These are phyloP conservation scores for Anniella stebbinsi DNA, from an alignment of 2,797 vertebrate species.

Conservation along the genomic window DNA sequence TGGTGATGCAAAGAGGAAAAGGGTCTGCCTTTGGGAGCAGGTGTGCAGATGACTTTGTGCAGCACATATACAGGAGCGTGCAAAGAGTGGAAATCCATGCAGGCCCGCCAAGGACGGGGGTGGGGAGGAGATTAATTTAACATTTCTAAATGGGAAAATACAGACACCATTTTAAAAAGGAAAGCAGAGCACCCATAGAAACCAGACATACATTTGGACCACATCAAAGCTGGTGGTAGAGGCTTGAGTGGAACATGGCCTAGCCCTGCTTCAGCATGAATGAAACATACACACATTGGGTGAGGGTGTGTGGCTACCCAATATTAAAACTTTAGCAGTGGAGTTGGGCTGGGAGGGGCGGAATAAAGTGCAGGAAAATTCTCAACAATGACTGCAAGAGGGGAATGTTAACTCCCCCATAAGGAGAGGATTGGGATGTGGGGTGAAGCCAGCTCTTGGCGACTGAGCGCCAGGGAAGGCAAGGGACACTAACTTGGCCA, in stretches of 20 bases:
- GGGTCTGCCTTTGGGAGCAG: neutral
- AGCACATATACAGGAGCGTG: neutral
- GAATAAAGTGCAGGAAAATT: neutral
- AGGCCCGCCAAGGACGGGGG: neutral
- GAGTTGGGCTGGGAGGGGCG: too few relatives aligned
- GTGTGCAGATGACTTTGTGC: constrained; percentile 15
- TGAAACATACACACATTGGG: neutral
- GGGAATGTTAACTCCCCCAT: neutral
- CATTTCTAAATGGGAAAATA: neutral
- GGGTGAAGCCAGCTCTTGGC: neutral
- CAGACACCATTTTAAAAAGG: neutral
- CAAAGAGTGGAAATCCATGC: neutral
- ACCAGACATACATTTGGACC: neutral
- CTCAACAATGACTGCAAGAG: neutral
- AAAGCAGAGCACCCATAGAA: neutral
- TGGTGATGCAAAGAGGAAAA: neutral
- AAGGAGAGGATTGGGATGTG: neutral
- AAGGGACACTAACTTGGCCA: neutral
- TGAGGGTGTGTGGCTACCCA: neutral
- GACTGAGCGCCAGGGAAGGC: neutral
- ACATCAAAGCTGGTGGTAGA: neutral
- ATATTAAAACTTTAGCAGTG: neutral
- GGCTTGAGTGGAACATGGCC: neutral
- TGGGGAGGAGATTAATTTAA: neutral
- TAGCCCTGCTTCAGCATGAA: neutral